Percentiles rank a stretch among this genome's conserved stretches.
phyloP scores from a whole-genome alignment of 2,797 vertebrate genomes.

The Chaetophractus vellerosus region DNA sequence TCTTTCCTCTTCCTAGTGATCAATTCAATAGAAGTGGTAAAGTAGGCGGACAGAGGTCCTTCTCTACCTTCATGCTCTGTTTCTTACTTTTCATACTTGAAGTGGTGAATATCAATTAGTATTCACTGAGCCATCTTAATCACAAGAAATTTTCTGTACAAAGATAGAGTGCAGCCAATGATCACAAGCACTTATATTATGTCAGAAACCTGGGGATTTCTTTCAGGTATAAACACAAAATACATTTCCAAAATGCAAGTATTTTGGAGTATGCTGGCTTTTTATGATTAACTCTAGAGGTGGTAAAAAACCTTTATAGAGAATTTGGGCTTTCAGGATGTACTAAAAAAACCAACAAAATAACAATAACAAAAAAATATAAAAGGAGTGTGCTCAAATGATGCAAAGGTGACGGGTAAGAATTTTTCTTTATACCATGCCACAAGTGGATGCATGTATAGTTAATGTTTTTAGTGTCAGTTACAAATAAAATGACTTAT shows the following conservation, averaged over 20 bases:
- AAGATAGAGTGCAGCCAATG: not conserved
- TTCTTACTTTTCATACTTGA: not conserved
- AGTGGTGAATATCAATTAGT: not conserved
- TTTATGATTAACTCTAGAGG: not conserved
- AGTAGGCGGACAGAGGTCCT: not conserved
- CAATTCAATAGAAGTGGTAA: not conserved
- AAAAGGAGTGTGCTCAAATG: not conserved
- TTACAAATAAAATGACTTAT: not conserved
- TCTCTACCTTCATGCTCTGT: not conserved
- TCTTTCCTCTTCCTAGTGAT: not conserved
- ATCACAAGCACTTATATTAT: not conserved
- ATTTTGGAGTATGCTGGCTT: not conserved
- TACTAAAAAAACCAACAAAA: not conserved
- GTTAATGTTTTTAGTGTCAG: not conserved
- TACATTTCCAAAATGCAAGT: not conserved
- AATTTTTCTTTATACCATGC: not conserved
- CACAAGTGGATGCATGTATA: not conserved
- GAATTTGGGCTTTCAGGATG: conserved; percentile 19
- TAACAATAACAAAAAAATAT: not conserved
- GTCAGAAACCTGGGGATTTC: not conserved
- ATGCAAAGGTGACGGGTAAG: not conserved
- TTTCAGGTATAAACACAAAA: not conserved
- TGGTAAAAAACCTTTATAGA: not conserved
- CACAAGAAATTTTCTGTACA: not conserved
- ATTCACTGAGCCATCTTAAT: not conserved